Base-by-base conservation (phyloP, 2,797 vertebrate species). In the Spinus pinus region DNA sequence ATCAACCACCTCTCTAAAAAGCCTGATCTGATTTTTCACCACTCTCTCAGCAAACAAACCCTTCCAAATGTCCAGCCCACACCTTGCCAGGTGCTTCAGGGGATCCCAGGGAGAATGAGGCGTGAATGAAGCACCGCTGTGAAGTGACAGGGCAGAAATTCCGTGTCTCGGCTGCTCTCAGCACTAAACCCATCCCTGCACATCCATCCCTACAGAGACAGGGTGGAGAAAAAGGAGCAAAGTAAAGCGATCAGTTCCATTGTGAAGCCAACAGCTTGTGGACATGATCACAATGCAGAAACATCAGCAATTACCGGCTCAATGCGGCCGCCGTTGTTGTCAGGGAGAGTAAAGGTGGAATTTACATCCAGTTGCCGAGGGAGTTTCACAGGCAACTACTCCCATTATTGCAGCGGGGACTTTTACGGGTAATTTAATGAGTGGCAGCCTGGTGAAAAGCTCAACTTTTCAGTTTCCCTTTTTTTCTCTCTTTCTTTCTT, bases 311-410 rank as follows among this genome's bases (percentile, higher is more conserved):
- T 95, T 96, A 92, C 89, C 3, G 5, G 70, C 72, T 80, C 71
- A 60, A 56, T 58, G 81, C 0, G 3, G 3, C 90, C 83, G 15
- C 31, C 54, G n/a, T 44, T 61, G n/a, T 44, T 69, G 69, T 71
- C 57, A 39, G 44, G 37, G 82, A 95, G 88, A 69, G 30, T 74
- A 90, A 93, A 96, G 92, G 94, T 96, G 90, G 91, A 94, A 96
- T 95, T 96, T 89, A 80, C 92, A 95, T 92, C 92, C 71, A 25
- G 61, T 86, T 94, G 51, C 74, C 0, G 28, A 73, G 93, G 78
- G 94, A 93, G 78, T 92, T 97, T 96, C 92, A 90, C 92, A 78
- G 90, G 69, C 95, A 96, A 49, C 95, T 93, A 20, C 85, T 94
- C 62, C 81, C 47, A 30, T 96, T 91, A 93, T 84, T 86, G 82